Evolutionary conservation across 2,113 vertebrate species (phyloP), one percentile per base, ranked within the genome.

Genomic region (Willisornis vidua): DNA sequence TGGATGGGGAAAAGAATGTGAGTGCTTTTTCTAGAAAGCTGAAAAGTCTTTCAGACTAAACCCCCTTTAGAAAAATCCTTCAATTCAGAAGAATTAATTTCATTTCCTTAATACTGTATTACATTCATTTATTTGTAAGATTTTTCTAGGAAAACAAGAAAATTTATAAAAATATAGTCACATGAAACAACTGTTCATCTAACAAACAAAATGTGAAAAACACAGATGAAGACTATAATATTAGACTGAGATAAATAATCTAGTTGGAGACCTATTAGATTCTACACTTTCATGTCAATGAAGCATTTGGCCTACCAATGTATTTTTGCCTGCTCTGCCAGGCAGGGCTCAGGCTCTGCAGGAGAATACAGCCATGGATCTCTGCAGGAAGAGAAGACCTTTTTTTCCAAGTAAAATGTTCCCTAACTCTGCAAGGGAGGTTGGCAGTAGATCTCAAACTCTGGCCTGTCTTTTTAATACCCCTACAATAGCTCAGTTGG

Each of bases 401-500:
- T 98, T 98, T 97, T 98, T 97, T 89, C 96, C 96, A 97, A 97
- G 97, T 97, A 98, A 98, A 98, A 98, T 96, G 97, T 97, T 98
- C 97, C 97, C 97, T 97, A 97, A 98, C 97, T 98, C 98, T 92
- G 85, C 97, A 93, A 97, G 97, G 97, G 97, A 98, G 97, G 97
- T 98, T 98, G 98, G 98, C 98, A 98, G 97, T 97, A 97, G 97
- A 97, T 97, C 97, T 97, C 97, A 98, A 97, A 98, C 98, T 98
- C 98, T 97, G 98, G 97, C 97, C 97, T 98, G 97, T 98, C 97
- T 98, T 98, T 98, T 98, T 98, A 98, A 98, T 98, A 96, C 97
- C 98, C 97, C 97, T 96, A 98, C 98, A 98, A 98, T 98, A 98
- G 98, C 98, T 96, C 97, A 46, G 97, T 98, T 98, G 98, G 98